These are phyloP conservation scores for Thaleichthys pacificus DNA, from an alignment of 2,797 vertebrate genomes.

Conservation along the genomic window DNA sequence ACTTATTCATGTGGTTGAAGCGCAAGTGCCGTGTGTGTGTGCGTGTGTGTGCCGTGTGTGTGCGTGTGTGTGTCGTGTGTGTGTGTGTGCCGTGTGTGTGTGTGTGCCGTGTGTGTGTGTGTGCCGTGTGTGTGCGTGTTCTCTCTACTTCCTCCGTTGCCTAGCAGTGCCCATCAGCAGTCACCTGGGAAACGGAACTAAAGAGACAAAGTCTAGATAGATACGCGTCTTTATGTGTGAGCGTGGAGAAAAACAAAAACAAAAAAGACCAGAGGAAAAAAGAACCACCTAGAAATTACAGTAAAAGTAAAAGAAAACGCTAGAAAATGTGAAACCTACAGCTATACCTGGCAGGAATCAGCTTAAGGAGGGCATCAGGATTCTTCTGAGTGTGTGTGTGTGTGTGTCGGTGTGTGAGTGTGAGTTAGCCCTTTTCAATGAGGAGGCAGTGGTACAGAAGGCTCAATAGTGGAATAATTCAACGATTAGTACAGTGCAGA, in stretches of 20 bases:
- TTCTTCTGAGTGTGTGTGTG: constrained; percentile 24
- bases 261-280: constrained; percentile 13
- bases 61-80: too few relatives aligned
- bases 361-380: background rate
- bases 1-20: constrained; percentile 20
- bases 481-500: constrained; percentile 16
- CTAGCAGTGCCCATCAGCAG: constrained; percentile 50
- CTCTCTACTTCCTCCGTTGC: constrained; percentile 16
- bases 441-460: constrained; percentile 21
- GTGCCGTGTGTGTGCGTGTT: constrained; percentile 13
- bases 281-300: too few relatives aligned
- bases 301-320: constrained; percentile 2
- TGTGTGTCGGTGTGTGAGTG: constrained; percentile 10
- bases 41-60: constrained; percentile 15
- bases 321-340: constrained; percentile 37
- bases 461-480: constrained; percentile 13
- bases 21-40: constrained; percentile 10
- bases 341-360: constrained; percentile 18
- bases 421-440: constrained; percentile 14
- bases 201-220: constrained; percentile 54
- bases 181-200: constrained; percentile 65
- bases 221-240: constrained; percentile 44
- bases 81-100: constrained; percentile 20
- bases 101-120: too few relatives aligned
- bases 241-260: constrained; percentile 18